These are phyloP conservation scores for Odocoileus virginianus DNA, from an alignment of 2,113 vertebrate genomes.

Conservation along the genomic window DNA sequence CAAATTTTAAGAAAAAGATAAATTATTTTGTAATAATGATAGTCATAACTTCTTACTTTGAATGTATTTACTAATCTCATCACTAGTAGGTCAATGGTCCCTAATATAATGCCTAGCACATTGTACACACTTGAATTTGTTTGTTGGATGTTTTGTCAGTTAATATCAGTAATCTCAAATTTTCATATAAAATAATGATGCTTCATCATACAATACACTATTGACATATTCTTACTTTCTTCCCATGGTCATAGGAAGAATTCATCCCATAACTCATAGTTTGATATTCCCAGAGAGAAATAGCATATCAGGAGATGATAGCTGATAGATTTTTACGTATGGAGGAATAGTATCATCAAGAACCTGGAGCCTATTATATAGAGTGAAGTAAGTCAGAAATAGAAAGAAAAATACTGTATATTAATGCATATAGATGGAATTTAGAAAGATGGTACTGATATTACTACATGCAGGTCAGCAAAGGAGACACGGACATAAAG, in stretches of 20 bases:
- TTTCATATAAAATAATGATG: not conserved
- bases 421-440: not conserved
- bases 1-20: not conserved
- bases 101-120: not conserved
- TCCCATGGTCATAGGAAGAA: not conserved
- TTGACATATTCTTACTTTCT: not conserved
- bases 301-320: not conserved
- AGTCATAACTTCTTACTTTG: not conserved
- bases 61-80: not conserved
- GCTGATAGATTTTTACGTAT: not conserved
- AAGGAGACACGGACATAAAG: not conserved
- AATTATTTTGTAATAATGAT: not conserved
- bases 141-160: not conserved
- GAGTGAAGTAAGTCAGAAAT: not conserved
- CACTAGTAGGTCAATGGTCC: not conserved
- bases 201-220: not conserved
- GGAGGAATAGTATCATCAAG: not conserved
- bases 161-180: not conserved
- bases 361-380: not conserved
- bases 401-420: not conserved
- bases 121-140: not conserved
- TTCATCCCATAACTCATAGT: not conserved
- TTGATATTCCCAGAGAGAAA: not conserved
- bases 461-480: accelerated
- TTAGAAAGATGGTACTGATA: not conserved